Conservation (phyloP, 1,140 invertebrate species). For the Centruroides sculpturatus region DNA sequence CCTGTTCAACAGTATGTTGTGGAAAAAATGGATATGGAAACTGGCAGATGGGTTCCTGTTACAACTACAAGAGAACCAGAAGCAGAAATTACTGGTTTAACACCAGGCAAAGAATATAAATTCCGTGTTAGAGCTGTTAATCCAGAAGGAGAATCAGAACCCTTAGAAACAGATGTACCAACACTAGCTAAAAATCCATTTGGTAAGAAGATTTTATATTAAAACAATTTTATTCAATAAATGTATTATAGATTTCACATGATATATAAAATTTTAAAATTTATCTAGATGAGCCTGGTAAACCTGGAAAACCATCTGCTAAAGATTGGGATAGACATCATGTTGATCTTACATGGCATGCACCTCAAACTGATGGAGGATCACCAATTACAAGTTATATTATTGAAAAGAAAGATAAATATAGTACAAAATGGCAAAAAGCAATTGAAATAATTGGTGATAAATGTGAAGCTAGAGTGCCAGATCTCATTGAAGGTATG, state of each 20-base stretch:
- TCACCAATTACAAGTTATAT: slow-evolving; percentile 90
- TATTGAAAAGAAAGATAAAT: slow-evolving; percentile 90
- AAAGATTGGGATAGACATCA: slow-evolving; percentile 90
- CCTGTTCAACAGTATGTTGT: slow-evolving; percentile 87
- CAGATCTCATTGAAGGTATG: slow-evolving; percentile 82
- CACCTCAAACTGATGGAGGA: slow-evolving; percentile 76
- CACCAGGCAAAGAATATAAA: slow-evolving; percentile 92
- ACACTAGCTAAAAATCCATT: slow-evolving; percentile 86
- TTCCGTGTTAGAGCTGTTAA: slow-evolving; percentile 96
- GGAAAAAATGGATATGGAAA: slow-evolving; percentile 86
- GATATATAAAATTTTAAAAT: background rate
- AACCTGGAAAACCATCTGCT: slow-evolving; percentile 69
- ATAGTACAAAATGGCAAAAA: slow-evolving; percentile 74
- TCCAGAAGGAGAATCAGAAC: slow-evolving; percentile 81
- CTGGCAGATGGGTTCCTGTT: slow-evolving; percentile 85
- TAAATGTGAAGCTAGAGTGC: slow-evolving; percentile 58
- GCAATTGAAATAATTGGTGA: slow-evolving; percentile 63
- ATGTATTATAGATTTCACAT: too few relatives aligned
- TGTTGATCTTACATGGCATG: slow-evolving; percentile 67
- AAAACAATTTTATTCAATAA: background rate
- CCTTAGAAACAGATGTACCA: slow-evolving; percentile 62
- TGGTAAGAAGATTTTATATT: slow-evolving; percentile 9
- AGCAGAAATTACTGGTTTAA: slow-evolving; percentile 49
- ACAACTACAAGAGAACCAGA: slow-evolving; percentile 60
- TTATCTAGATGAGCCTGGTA: slow-evolving; percentile 53